Percentiles rank a stretch among this genome's conserved stretches.
Evolutionary conservation across 2,888 invertebrate species (phyloP).

Genomic region (Norana najaformis): DNA sequence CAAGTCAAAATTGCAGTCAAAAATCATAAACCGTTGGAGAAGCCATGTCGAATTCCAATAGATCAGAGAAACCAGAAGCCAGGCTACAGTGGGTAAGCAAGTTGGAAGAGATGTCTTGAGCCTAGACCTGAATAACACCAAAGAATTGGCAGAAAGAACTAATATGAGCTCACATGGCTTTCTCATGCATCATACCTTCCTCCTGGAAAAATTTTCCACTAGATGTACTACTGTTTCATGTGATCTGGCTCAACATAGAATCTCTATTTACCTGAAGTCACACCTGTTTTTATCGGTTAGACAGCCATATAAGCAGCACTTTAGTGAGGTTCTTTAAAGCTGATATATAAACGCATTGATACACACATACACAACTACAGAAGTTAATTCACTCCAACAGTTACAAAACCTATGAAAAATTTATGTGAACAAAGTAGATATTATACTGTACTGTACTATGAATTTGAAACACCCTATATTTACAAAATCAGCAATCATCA

Average conservation of each 20-base stretch:
- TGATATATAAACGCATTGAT: neutral
- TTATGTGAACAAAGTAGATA: neutral
- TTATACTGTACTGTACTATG: too few species aligned
- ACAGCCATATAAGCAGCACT: neutral
- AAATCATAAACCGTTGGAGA: too few species aligned
- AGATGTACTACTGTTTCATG: neutral
- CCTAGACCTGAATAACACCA: too few species aligned
- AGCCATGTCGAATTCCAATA: too few species aligned
- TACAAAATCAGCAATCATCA: neutral
- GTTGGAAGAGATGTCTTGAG: too few species aligned
- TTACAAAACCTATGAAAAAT: neutral
- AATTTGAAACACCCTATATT: neutral
- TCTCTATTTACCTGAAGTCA: neutral
- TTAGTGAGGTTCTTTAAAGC: neutral
- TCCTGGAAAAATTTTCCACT: neutral
- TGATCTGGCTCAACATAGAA: neutral
- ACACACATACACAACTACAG: neutral
- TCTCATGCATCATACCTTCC: neutral
- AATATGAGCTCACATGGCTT: neutral
- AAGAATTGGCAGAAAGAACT: too few species aligned
- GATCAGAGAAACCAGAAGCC: too few species aligned
- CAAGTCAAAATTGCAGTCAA: too few species aligned
- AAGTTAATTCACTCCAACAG: neutral
- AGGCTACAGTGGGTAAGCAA: too few species aligned
- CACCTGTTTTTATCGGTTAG: neutral